Evolutionary conservation across 2,888 invertebrate genomes (phyloP), one percentile per base, ranked within the genome.

Genomic region (Sarcophaga caerulescens): DNA sequence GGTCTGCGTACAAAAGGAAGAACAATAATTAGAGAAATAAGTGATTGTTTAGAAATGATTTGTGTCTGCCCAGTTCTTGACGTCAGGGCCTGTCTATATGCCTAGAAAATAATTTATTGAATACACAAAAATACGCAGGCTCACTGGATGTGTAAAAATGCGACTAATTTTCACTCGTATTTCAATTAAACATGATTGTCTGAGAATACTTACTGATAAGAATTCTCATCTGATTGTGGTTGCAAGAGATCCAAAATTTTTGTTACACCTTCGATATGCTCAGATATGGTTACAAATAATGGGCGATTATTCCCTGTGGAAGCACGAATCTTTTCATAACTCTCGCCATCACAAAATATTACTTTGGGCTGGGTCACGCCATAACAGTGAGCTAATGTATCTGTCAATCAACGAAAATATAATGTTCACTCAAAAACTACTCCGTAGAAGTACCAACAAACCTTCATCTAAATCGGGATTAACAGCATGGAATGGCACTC

Each of bases 271-370:
- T 73, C 65, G 12, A 84, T 63, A 84, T 86, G 81, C n/a, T 76
- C 77, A 6, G 62, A 25, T 6, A 86, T 14, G 8, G 86, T 86
- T 44, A 69, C 76, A 44, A 86, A 19, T 12, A 47, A 4, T 3
- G 73, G 19, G 4, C 45, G 62, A 57, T 90, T 44, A 8, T 68
- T 63, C 0, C 71, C 57, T 6, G 89, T 88, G 5, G 89, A 84
- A 2, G 70, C 83, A 1, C 66, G 69, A 3, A 91, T 65, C 62
- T 88, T 89, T 3, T 87, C 87, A 69, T 89, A 90, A 60, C 89
- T 88, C 35, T 86, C 57, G 2, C 88, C 89, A 80, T 91, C 91
- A 35, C 91, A 91, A 84, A 88, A 91, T 25, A 91, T 88, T 2
- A 91, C 45, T 25, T 85, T 87, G 0, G 90, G 91, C 68, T 88